phyloP scores from a whole-genome alignment of 2,797 vertebrate genomes.

The Urosaurus nigricauda region DNA sequence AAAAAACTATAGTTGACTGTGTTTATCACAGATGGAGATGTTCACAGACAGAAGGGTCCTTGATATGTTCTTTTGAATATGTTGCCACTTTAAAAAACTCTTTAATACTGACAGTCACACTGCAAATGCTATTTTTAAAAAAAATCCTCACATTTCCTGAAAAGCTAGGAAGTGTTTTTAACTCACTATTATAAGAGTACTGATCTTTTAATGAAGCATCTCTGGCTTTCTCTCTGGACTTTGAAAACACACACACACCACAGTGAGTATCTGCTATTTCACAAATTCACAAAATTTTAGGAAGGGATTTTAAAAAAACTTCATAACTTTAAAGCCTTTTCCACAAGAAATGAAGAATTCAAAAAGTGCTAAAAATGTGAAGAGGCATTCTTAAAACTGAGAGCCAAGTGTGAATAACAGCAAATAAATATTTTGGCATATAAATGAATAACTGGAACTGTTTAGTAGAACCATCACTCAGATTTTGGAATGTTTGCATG shows the following conservation, averaged over 20 bases:
- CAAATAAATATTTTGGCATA: not conserved
- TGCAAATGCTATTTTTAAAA: not conserved
- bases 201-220: constrained; percentile 2
- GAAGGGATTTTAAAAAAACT: not conserved
- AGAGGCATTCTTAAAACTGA: not conserved
- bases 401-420: not conserved
- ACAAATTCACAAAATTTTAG: not conserved
- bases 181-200: not conserved
- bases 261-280: not conserved
- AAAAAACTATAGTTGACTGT: not conserved
- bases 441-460: not conserved
- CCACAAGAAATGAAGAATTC: not conserved
- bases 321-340: not conserved
- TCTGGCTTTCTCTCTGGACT: not conserved
- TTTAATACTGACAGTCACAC: not conserved
- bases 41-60: not conserved
- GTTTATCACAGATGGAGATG: not conserved
- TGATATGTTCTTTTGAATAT: not conserved
- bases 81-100: not conserved
- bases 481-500: not conserved
- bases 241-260: not conserved
- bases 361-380: not conserved
- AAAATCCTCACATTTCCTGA: constrained; percentile 8
- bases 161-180: not conserved
- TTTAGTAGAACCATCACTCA: not conserved